Percentiles rank a stretch among this genome's conserved stretches.
These are phyloP conservation scores for Kryphioiulus occultus DNA, from an alignment of 2,888 invertebrate genomes.

Conservation along the genomic window DNA sequence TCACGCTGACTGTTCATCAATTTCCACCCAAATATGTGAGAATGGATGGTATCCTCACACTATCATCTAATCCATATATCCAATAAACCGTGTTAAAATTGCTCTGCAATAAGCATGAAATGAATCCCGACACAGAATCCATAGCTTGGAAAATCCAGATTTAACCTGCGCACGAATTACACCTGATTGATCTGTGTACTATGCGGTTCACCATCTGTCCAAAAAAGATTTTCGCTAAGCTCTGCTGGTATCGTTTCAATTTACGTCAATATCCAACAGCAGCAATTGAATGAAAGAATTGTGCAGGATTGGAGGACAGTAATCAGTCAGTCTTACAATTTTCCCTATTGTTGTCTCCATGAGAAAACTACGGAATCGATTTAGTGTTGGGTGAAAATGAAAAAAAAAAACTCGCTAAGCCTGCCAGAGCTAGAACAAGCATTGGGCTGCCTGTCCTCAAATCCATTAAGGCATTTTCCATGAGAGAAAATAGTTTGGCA, in stretches of 20 bases:
- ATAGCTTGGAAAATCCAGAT: background rate
- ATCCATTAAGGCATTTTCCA: background rate
- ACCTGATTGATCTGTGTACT: slow-evolving; percentile 9
- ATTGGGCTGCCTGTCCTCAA: background rate
- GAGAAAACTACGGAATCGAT: background rate
- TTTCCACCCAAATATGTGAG: too few relatives aligned
- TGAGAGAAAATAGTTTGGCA: background rate
- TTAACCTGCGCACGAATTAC: background rate
- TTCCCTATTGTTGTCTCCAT: background rate
- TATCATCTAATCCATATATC: background rate
- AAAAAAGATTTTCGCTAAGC: background rate
- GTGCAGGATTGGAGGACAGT: slow-evolving; percentile 1
- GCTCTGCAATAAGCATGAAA: background rate
- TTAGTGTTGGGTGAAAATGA: background rate
- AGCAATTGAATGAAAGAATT: background rate
- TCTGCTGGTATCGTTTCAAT: background rate
- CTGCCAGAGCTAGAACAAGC: background rate
- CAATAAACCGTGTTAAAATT: background rate
- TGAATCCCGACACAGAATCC: background rate
- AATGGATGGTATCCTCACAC: too few relatives aligned
- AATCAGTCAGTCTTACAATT: slow-evolving; percentile 23
- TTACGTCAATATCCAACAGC: background rate
- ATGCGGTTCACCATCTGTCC: background rate
- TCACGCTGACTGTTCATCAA: too few relatives aligned
- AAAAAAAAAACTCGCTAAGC: background rate